Base-by-base conservation (phyloP, 2,797 vertebrate genomes). In the Argya squamiceps region DNA sequence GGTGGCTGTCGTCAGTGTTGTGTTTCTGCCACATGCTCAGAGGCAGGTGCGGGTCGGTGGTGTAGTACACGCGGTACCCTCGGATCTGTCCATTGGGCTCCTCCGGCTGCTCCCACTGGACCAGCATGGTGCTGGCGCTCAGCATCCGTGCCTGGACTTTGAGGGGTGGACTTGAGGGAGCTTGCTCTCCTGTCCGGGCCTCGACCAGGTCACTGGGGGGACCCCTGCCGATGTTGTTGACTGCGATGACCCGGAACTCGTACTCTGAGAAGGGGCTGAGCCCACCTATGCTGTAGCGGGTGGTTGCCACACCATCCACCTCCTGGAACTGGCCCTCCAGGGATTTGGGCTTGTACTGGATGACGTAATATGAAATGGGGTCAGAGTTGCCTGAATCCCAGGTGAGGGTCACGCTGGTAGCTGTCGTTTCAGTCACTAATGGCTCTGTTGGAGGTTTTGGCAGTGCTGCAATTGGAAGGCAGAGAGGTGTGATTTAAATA, bases 381-480 rank as follows among this genome's bases (percentile, higher is more conserved):
- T 99, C 99, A 0, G 99, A 97, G 97, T 99, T 99, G 37, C 99
- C 99, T 0, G 99, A 99, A 97, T 99, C 99, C 99, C 99, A 99
- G n/a, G 99, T 99, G 85, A 99, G 97, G 82, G 99, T 99, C 94
- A 99, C 99, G 14, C 99, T 99, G 91, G 99, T 99, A 52, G 99
- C 99, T 6, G 99, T 99, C 12, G 99, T 99, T 97, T 99, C 99
- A 29, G 99, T 99, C 96, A 99, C 99, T 64, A 98, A 98, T 79
- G 99, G 98, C 94, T 99, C 98, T 49, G 98, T 96, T 11, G 99
- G 99, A 74, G 98, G 98, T 88, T 99, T 99, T 39, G 99, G 99
- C 91, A 99, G 97, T 58, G 99, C 99, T 99, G 98, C 85, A 97
- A 97, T 94, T 63, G 81, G 92, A 95, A 96, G 78, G 95, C 83